Percentiles rank a stretch among this genome's conserved stretches.
Conservation (phyloP, 2,113 vertebrate species). For the Colinus virginianus region DNA sequence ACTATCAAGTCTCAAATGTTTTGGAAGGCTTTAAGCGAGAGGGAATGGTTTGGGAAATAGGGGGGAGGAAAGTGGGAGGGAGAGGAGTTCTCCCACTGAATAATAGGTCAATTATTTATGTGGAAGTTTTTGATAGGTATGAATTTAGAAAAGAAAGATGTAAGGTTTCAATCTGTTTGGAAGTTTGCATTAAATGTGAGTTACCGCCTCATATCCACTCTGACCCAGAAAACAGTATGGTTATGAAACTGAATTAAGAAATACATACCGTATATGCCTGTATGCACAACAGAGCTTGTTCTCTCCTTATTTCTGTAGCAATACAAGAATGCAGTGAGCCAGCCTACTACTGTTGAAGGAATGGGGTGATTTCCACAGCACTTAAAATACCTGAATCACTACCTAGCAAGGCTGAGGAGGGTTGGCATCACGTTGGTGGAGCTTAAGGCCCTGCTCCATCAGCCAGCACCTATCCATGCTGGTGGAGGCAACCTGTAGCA, state of each 20-base stretch:
- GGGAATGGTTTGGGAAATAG: conserved; percentile 43
- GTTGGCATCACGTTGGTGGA: not conserved
- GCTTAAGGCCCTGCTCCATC: not conserved
- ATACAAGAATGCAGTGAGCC: not conserved
- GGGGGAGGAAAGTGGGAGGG: conserved; percentile 11
- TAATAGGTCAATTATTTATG: not conserved
- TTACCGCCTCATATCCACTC: not conserved
- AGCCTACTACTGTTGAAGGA: not conserved
- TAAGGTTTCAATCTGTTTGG: not conserved
- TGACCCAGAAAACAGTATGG: not conserved
- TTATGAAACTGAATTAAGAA: not conserved
- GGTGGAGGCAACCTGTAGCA: accelerated
- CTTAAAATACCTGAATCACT: not conserved
- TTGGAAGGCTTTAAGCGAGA: conserved; percentile 45
- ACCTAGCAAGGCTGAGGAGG: not conserved
- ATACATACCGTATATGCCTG: not conserved
- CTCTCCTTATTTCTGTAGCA: not conserved
- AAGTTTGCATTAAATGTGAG: not conserved
- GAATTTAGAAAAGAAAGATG: not conserved
- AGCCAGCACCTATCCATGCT: not conserved
- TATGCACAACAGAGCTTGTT: not conserved
- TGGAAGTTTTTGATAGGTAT: not conserved
- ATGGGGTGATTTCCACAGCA: not conserved
- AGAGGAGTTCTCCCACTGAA: conserved; percentile 33
- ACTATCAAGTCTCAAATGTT: conserved; percentile 47